Conservation (phyloP, 2,888 invertebrate species). For the Acanthosepion pharaonis region DNA sequence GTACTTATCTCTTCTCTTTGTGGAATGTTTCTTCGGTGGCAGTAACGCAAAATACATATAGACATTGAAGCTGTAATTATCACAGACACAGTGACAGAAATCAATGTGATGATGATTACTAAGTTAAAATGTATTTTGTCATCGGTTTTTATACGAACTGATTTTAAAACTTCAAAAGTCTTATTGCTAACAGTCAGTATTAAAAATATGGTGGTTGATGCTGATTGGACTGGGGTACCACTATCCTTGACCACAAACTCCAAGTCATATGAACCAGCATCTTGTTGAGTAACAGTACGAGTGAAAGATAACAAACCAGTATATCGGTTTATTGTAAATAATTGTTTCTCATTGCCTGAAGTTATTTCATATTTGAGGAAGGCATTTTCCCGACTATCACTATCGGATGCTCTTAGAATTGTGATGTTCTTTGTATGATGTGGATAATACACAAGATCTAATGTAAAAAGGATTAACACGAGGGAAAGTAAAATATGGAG, state of each 20-base stretch:
- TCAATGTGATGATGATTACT: neutral
- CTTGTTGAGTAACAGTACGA: neutral
- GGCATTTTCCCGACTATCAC: neutral
- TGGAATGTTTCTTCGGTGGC: neutral
- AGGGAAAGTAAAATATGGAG: neutral
- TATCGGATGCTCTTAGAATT: neutral
- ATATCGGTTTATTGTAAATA: neutral
- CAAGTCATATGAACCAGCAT: neutral
- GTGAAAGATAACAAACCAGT: neutral
- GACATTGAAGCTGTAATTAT: conserved; percentile 9
- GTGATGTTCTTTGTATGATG: neutral
- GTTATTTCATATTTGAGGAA: conserved; percentile 1
- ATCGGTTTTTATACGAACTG: neutral
- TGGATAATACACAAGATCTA: neutral
- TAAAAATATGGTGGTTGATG: neutral
- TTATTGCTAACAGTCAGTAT: neutral
- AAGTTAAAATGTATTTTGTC: neutral
- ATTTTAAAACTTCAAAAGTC: neutral
- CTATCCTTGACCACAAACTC: conserved; percentile 33
- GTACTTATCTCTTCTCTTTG: neutral
- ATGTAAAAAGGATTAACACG: conserved; percentile 5
- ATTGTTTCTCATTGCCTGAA: neutral
- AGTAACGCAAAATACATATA: neutral
- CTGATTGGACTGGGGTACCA: neutral
- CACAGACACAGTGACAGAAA: neutral